Evolutionary conservation across 2,113 vertebrate species (phyloP).

Genomic region (Empidonax traillii): DNA sequence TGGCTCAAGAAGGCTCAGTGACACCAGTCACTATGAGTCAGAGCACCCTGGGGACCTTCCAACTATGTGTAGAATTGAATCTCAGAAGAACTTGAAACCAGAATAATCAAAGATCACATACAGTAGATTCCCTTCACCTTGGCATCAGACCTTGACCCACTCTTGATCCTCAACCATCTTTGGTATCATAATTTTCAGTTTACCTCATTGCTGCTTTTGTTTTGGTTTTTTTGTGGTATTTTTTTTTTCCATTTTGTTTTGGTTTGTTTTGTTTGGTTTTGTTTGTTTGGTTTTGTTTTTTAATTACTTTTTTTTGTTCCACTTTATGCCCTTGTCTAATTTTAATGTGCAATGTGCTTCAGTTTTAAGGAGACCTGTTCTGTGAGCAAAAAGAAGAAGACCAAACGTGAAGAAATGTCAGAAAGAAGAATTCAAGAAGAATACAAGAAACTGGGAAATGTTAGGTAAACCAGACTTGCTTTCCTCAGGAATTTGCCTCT

Average conservation of each 20-base stretch:
- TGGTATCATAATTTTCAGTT: not conserved
- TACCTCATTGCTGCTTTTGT: not conserved
- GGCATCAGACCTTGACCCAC: not conserved
- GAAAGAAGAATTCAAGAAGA: conserved; percentile 94
- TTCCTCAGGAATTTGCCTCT: not conserved
- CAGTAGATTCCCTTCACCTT: not conserved
- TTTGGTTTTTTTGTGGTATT: no score
- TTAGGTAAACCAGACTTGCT: conserved; percentile 78
- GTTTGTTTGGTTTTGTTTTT: not conserved
- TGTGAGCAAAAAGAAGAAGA: conserved; percentile 95
- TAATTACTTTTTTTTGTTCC: fast-evolving
- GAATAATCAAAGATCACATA: not conserved
- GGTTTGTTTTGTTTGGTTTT: no score
- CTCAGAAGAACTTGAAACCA: not conserved
- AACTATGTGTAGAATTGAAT: not conserved
- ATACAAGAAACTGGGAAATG: conserved; percentile 89
- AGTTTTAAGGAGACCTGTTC: conserved; percentile 98
- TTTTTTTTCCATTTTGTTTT: no score
- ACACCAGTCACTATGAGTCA: not conserved
- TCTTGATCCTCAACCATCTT: not conserved
- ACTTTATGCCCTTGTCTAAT: not conserved
- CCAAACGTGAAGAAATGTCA: conserved; percentile 89
- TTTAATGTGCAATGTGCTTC: not conserved
- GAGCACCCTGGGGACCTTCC: not conserved
- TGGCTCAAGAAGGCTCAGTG: not conserved